phyloP scores from a whole-genome alignment of 92 coral and sea anemone genomes.

The Palythoa grandiflora region DNA sequence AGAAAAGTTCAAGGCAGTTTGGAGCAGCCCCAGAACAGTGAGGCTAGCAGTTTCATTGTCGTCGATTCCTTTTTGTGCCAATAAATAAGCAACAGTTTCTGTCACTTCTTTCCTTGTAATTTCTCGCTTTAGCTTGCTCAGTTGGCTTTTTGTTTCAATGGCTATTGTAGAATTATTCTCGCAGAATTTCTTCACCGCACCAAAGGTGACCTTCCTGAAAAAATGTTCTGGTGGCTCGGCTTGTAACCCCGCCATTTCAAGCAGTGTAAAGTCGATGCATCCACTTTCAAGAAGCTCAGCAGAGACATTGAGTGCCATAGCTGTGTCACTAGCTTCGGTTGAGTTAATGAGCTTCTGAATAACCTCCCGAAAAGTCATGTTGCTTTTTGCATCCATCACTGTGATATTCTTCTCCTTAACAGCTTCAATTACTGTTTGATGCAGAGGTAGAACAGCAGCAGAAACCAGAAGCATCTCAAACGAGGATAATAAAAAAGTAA shows the following conservation, averaged over 20 bases:
- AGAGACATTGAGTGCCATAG: conserved; percentile 17
- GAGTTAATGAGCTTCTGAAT: not conserved
- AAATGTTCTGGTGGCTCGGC: conserved; percentile 14
- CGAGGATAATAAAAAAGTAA: not conserved
- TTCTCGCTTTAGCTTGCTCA: not conserved
- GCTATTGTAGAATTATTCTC: conserved; percentile 2
- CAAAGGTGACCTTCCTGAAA: not conserved
- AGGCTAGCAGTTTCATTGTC: not conserved
- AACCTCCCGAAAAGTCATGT: not conserved
- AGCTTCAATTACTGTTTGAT: not conserved
- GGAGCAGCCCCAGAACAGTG: conserved; percentile 17
- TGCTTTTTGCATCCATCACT: not conserved
- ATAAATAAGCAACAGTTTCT: not conserved
- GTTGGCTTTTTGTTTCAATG: not conserved
- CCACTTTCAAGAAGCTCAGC: conserved; percentile 3
- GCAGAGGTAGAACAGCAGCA: not conserved
- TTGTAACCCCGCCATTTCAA: conserved; percentile 17
- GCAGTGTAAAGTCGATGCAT: not conserved
- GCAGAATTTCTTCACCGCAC: not conserved
- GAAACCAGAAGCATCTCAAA: not conserved
- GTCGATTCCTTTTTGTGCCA: not conserved
- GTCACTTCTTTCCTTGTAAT: not conserved
- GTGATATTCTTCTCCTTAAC: not conserved
- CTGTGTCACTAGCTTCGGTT: not conserved
- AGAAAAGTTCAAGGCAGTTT: conserved; percentile 6